phyloP scores from a whole-genome alignment of 2,888 invertebrate genomes.

The Phortica magna region DNA sequence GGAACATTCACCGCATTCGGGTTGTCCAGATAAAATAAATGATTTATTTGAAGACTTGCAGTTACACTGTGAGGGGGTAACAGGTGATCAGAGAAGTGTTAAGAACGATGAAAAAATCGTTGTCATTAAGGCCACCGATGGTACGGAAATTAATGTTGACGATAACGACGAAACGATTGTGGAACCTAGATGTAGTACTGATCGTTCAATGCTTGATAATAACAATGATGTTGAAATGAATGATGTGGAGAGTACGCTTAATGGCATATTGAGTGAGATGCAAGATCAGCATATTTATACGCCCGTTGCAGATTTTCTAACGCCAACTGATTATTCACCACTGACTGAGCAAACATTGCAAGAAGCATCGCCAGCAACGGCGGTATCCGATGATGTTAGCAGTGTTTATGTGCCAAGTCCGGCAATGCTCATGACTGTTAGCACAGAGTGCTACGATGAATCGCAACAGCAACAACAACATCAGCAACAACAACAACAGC shows the following conservation, averaged over 20 bases:
- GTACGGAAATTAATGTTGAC: neutral
- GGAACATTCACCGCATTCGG: neutral
- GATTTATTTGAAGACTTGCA: conserved; percentile 73
- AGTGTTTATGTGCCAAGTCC: conserved; percentile 32
- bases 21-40: conserved; percentile 50
- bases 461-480: conserved; percentile 9
- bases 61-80: conserved; percentile 56
- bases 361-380: conserved; percentile 48
- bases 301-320: conserved; percentile 68
- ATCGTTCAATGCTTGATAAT: neutral
- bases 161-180: neutral
- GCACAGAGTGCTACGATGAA: conserved; percentile 44
- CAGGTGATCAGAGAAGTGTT: no score
- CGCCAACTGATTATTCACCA: conserved; percentile 70
- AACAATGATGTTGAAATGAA: conserved; percentile 59
- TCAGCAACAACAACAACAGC: neutral
- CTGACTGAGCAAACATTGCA: conserved; percentile 35
- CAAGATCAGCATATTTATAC: conserved; percentile 74
- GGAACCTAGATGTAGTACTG: neutral
- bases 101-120: neutral
- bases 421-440: conserved; percentile 23
- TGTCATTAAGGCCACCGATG: neutral
- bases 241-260: conserved; percentile 70
- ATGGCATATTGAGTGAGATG: conserved; percentile 73
- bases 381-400: conserved; percentile 42